phyloP scores from a whole-genome alignment of 2,888 invertebrate species.

The Oxystoma pomonae region DNA sequence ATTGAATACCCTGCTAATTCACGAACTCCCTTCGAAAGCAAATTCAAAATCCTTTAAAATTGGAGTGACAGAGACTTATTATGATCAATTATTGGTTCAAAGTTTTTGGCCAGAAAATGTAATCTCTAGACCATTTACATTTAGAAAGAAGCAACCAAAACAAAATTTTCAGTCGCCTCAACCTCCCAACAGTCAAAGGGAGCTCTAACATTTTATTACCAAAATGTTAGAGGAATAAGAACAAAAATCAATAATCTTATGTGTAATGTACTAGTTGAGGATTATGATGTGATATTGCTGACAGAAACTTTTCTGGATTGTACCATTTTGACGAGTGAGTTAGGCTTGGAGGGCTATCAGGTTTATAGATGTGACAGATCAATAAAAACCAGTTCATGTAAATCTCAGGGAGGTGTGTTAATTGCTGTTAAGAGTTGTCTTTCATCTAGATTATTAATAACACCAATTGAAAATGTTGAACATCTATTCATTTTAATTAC shows the following conservation, averaged over 20 bases:
- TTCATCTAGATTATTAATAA: too few relatives aligned
- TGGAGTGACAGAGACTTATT: background rate
- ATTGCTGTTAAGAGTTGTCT: too few relatives aligned
- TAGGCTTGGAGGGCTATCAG: background rate
- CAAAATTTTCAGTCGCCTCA: background rate
- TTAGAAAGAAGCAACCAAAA: background rate
- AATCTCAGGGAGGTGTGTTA: too few relatives aligned
- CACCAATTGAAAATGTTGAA: too few relatives aligned
- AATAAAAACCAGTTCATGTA: too few relatives aligned
- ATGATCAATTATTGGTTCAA: background rate
- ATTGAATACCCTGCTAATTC: background rate
- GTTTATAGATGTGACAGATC: background rate
- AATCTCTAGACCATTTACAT: background rate
- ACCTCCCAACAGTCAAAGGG: background rate
- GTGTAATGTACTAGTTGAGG: background rate
- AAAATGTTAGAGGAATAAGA: background rate
- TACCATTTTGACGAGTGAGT: background rate
- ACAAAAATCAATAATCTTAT: background rate
- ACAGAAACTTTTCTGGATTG: background rate
- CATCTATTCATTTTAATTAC: too few relatives aligned
- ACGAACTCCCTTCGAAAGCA: background rate
- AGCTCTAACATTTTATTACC: background rate
- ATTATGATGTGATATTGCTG: background rate
- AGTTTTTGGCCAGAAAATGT: background rate
- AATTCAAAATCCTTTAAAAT: background rate